These are phyloP conservation scores for Remorina albescens DNA, from an alignment of 2,797 vertebrate genomes.

Conservation along the genomic window DNA sequence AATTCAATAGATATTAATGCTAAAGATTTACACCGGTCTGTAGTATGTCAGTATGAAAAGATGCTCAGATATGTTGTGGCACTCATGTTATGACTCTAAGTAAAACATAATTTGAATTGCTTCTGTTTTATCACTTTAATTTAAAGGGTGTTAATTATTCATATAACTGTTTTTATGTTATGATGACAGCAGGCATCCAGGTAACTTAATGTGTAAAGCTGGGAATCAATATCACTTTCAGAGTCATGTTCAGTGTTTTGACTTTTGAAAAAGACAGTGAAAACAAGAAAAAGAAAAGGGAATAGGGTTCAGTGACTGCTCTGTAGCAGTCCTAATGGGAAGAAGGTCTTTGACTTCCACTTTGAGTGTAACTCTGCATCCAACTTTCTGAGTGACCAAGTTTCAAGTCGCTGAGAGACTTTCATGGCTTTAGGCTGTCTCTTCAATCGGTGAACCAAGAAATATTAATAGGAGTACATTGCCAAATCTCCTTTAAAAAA, in stretches of 20 bases:
- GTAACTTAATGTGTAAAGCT: too few relatives aligned
- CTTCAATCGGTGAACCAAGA: constrained; percentile 51
- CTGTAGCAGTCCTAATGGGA: constrained; percentile 12
- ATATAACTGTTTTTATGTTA: too few relatives aligned
- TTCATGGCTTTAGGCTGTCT: constrained; percentile 46
- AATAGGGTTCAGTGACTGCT: constrained; percentile 16
- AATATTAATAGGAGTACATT: constrained; percentile 43
- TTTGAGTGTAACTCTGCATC: constrained; percentile 19
- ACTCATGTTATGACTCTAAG: too few relatives aligned
- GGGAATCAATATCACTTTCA: not conserved
- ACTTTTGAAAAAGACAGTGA: not conserved
- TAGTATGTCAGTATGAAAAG: not conserved
- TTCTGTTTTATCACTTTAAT: too few relatives aligned
- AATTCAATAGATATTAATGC: not conserved
- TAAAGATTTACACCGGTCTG: not conserved
- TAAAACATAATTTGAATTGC: too few relatives aligned
- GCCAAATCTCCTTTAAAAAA: constrained; percentile 41
- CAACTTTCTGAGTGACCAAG: constrained; percentile 37
- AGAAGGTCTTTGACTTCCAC: constrained; percentile 27
- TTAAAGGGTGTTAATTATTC: too few relatives aligned
- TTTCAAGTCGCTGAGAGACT: constrained; percentile 49
- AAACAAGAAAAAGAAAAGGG: not conserved
- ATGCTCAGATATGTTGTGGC: too few relatives aligned
- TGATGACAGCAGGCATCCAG: not conserved
- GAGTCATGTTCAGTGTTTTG: not conserved